These are phyloP conservation scores for Leucozona laternaria DNA, from an alignment of 2,888 invertebrate species.

Conservation along the genomic window DNA sequence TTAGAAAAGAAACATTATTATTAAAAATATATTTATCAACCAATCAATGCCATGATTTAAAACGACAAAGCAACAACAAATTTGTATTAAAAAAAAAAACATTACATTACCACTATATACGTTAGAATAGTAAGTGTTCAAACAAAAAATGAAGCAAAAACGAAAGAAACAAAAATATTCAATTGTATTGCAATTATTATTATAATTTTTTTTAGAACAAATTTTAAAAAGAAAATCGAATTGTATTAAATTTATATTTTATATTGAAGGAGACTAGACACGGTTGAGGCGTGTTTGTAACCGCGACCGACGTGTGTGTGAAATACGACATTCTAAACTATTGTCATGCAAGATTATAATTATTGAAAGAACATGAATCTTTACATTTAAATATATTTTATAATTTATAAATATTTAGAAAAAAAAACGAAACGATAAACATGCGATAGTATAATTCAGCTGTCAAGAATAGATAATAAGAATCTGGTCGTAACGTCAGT, in stretches of 20 bases:
- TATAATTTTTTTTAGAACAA: conserved; percentile 4
- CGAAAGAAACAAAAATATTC: conserved; percentile 38
- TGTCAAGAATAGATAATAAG: conserved; percentile 26
- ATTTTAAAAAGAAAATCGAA: conserved; percentile 47
- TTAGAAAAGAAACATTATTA: conserved; percentile 55
- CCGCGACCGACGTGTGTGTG: conserved; percentile 42
- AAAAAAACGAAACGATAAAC: conserved; percentile 1
- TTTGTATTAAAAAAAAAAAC: conserved; percentile 54
- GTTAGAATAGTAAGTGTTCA: conserved; percentile 73
- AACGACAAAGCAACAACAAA: conserved; percentile 66
- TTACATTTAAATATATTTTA: conserved; percentile 23
- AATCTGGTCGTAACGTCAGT: conserved; percentile 25
- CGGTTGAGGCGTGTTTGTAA: conserved; percentile 38
- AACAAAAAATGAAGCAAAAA: conserved; percentile 42
- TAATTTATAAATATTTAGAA: conserved; percentile 20
- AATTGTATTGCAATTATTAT: conserved; percentile 24
- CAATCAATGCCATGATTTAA: conserved; percentile 75
- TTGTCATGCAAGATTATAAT: conserved; percentile 34
- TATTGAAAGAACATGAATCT: background rate
- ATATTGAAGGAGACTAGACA: conserved; percentile 42
- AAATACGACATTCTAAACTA: conserved; percentile 35
- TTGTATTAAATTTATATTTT: conserved; percentile 67
- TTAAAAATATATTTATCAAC: conserved; percentile 65
- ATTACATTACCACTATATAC: conserved; percentile 68
- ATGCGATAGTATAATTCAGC: conserved; percentile 17